These are phyloP conservation scores for Circaetus gallicus DNA, from an alignment of 2,113 vertebrate species.

Conservation along the genomic window DNA sequence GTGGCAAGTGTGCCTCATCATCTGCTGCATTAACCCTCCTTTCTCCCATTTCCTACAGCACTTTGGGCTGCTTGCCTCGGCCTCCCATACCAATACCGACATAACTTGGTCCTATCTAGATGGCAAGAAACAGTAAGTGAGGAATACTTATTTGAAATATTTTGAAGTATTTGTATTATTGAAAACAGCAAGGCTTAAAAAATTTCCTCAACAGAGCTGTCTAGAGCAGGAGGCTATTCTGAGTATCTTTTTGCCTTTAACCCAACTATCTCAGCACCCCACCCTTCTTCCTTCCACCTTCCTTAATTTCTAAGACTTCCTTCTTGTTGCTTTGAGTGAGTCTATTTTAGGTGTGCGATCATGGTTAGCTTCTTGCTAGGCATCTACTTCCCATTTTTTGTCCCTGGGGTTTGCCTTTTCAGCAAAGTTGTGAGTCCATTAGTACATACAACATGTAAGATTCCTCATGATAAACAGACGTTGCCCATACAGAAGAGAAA, in stretches of 20 bases:
- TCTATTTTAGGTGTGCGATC: slow-evolving; percentile 27
- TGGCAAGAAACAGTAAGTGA: background rate
- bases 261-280: slow-evolving; percentile 46
- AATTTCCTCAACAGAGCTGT: slow-evolving; percentile 51
- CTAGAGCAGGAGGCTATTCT: slow-evolving; percentile 15
- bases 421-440: background rate
- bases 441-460: background rate
- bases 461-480: background rate
- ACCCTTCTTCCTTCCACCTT: slow-evolving; percentile 67
- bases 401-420: slow-evolving; percentile 10
- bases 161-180: background rate
- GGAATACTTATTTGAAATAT: background rate
- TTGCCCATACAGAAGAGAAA: background rate
- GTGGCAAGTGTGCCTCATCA: background rate
- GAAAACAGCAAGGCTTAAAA: background rate
- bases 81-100: background rate
- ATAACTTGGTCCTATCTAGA: background rate
- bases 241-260: slow-evolving; percentile 20
- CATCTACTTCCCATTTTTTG: slow-evolving; percentile 42
- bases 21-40: background rate
- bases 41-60: background rate
- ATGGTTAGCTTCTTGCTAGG: background rate
- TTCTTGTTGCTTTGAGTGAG: background rate
- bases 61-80: background rate
- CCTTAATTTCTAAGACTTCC: slow-evolving; percentile 64